A percentile compares a stretch with the other conserved stretches of the same genome.
These are phyloP conservation scores for Sorex maritimensis DNA, from an alignment of 2,797 vertebrate genomes.

Conservation along the genomic window DNA sequence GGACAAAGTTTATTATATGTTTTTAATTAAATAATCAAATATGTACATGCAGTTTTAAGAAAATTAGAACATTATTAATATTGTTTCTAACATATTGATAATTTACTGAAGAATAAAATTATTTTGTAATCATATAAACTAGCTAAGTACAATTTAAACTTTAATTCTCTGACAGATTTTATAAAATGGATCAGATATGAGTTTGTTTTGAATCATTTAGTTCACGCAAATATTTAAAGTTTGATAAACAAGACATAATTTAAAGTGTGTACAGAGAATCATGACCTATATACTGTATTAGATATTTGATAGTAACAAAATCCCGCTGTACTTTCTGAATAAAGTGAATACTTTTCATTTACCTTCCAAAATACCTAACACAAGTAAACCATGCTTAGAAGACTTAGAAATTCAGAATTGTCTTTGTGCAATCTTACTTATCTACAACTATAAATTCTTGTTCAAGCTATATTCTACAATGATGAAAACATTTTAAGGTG, in stretches of 20 bases:
- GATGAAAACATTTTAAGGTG: not conserved
- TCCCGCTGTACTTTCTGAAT: not conserved
- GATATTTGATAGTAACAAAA: not conserved
- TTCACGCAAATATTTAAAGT: not conserved
- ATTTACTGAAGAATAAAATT: too few species aligned
- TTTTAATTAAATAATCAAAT: not conserved
- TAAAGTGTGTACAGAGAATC: not conserved
- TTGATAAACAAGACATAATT: too few species aligned
- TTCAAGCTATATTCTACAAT: not conserved
- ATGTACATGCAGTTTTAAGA: not conserved
- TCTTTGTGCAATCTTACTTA: too few species aligned
- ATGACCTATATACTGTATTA: not conserved
- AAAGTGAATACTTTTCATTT: not conserved
- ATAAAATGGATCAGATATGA: not conserved
- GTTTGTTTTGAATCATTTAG: constrained; percentile 24
- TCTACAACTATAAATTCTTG: not conserved
- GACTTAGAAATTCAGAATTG: not conserved
- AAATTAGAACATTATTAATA: not conserved
- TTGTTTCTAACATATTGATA: too few species aligned
- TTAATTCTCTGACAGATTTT: not conserved
- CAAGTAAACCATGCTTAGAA: not conserved
- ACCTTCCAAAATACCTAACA: not conserved
- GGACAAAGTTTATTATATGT: not conserved
- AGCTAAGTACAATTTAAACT: not conserved
- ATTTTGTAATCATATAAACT: too few species aligned